Evolutionary conservation across 2,797 vertebrate genomes (phyloP), one percentile per base, ranked within the genome.

Genomic region (Microchirus variegatus): DNA sequence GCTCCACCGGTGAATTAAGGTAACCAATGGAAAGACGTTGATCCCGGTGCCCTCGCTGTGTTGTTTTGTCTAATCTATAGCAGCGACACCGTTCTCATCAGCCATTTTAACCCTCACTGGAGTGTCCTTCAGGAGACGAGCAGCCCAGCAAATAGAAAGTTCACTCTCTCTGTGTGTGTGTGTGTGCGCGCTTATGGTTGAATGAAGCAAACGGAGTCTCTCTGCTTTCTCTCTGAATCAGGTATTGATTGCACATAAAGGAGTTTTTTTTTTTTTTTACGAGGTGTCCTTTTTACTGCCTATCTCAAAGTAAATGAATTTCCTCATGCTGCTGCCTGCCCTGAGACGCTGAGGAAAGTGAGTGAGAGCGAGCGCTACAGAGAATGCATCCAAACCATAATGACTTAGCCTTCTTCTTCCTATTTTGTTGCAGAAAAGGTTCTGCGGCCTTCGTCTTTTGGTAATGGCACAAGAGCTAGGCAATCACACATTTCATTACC

Each of bases 181-280:
- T 16, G 69, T 67, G 62, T 60, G 71, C 59, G 73, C 9, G 53
- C 49, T 62, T 14, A 55, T 62, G 71, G 78, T 67, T 73, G 65
- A 86, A 75, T 53, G 77, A 73, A 63, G 52, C 68, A 72, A 67
- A 63, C 58, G 10, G 50, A 80, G 65, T 64, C 50, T 49, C 46
- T 67, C 67, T 73, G 62, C 70, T 75, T 63, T 68, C 65, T 81
- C 83, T 77, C 87, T 80, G 85, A 74, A 71, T 72, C 54, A 50
- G 49, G 56, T 90, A 92, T 92, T 78, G 90, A 93, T 92, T 88
- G 82, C 83, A 87, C 82, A 90, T 89, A 89, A 91, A 90, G 78
- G 78, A 46, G 50, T 69, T 61, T 77, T 87, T 53, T 53, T 87
- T 48, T 69, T 61, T 77, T 87, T 53, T 53, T 87, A 90, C 62